Percentiles rank a stretch among this genome's conserved stretches.
These are phyloP conservation scores for Pholis gunnellus DNA, from an alignment of 2,113 vertebrate species.

Conservation along the genomic window DNA sequence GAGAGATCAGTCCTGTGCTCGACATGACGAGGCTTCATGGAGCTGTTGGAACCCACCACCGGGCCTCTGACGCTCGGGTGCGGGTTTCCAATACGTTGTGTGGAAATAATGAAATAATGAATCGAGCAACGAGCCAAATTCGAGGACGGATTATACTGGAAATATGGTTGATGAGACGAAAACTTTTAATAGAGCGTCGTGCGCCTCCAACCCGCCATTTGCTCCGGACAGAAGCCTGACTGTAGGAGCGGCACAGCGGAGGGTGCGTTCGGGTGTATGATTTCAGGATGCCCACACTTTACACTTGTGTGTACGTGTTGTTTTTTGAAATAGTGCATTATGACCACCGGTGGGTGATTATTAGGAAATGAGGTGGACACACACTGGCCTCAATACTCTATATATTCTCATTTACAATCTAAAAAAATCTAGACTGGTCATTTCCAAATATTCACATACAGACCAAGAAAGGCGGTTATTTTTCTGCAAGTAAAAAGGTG, in stretches of 20 bases:
- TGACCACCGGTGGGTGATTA: neutral
- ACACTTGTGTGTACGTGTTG: neutral
- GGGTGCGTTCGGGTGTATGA: neutral
- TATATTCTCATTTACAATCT: neutral
- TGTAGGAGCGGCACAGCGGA: neutral
- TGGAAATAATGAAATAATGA: neutral
- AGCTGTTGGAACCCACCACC: constrained; percentile 30
- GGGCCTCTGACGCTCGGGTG: constrained; percentile 32
- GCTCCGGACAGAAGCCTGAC: neutral
- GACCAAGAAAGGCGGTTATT: constrained; percentile 35
- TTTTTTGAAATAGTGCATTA: neutral
- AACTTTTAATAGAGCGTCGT: neutral
- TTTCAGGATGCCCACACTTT: neutral
- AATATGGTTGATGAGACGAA: neutral
- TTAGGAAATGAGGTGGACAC: neutral
- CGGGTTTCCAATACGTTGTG: neutral
- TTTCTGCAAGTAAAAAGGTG: constrained; percentile 33
- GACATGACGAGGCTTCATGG: constrained; percentile 8
- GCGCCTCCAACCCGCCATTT: neutral
- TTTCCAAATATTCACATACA: neutral
- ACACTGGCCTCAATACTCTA: neutral
- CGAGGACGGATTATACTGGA: neutral
- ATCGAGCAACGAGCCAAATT: neutral
- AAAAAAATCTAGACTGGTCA: neutral
- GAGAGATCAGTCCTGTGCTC: neutral